These are phyloP conservation scores for Rhinolophus sinicus DNA, from an alignment of 2,113 vertebrate genomes.

Conservation along the genomic window DNA sequence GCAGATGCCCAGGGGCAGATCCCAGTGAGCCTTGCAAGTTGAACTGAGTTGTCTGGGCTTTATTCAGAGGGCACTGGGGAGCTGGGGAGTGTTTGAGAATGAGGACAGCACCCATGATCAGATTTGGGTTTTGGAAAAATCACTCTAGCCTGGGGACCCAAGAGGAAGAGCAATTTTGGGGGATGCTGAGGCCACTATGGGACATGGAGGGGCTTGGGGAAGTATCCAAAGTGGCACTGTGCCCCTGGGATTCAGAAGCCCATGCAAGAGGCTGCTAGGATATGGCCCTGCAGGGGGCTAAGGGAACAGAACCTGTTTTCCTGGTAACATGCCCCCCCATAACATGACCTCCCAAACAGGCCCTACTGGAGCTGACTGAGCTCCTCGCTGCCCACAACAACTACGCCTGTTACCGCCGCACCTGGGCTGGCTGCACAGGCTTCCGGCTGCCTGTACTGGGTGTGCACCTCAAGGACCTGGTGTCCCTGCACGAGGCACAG, in stretches of 20 bases:
- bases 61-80: background rate
- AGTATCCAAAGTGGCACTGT: background rate
- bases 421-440: constrained; percentile 88
- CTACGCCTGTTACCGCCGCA: constrained; percentile 90
- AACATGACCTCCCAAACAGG: constrained; percentile 77
- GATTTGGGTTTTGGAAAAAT: background rate
- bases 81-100: background rate
- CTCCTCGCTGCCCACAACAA: constrained; percentile 93
- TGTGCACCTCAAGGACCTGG: constrained; percentile 95
- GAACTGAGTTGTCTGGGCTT: background rate
- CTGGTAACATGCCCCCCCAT: too few relatives aligned
- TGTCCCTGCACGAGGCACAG: constrained; percentile 92
- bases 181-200: background rate
- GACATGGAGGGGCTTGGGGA: background rate
- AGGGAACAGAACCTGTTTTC: background rate
- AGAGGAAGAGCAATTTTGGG: background rate
- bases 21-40: background rate
- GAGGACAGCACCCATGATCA: background rate
- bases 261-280: background rate
- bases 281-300: background rate
- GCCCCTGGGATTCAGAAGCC: background rate
- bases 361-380: constrained; percentile 92
- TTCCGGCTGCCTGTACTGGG: constrained; percentile 95
- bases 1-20: background rate
- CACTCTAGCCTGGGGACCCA: background rate